Evolutionary conservation across 2,888 invertebrate genomes (phyloP).

Genomic region (Idaea straminata): DNA sequence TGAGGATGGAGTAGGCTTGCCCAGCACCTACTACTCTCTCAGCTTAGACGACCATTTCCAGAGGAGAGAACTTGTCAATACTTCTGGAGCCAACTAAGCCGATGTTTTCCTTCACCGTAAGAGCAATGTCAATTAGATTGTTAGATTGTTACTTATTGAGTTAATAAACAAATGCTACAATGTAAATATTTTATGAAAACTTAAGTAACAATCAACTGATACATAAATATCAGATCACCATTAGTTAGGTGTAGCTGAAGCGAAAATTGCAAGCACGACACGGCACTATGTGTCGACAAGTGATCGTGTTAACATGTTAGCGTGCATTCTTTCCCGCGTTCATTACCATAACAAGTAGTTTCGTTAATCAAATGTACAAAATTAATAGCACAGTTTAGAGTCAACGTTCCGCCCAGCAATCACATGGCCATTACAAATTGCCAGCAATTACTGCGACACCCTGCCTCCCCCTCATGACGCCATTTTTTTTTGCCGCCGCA

Average conservation of each 20-base stretch:
- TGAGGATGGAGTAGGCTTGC: too few species aligned
- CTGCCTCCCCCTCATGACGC: constrained; percentile 53
- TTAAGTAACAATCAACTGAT: not conserved
- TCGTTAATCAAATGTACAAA: constrained; percentile 80
- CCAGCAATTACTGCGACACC: constrained; percentile 71
- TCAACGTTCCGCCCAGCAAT: constrained; percentile 73
- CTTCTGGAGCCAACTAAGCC: too few species aligned
- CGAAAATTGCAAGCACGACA: constrained; percentile 68
- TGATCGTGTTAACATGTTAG: constrained; percentile 70
- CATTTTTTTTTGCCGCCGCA: constrained; percentile 50
- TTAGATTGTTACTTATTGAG: too few species aligned
- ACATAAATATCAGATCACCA: constrained; percentile 32
- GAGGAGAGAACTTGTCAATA: too few species aligned
- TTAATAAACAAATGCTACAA: too few species aligned
- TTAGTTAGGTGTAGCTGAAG: constrained; percentile 55
- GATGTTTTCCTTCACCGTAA: too few species aligned
- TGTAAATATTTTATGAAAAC: too few species aligned
- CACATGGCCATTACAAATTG: constrained; percentile 78
- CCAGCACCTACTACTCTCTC: too few species aligned
- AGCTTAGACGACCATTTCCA: too few species aligned
- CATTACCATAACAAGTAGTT: constrained; percentile 80
- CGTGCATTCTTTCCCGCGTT: constrained; percentile 77
- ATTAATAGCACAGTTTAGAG: constrained; percentile 79
- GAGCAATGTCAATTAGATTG: too few species aligned
- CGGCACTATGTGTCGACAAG: constrained; percentile 72